Conservation (phyloP, 2,113 vertebrate genomes). For the Podarcis raffonei region DNA sequence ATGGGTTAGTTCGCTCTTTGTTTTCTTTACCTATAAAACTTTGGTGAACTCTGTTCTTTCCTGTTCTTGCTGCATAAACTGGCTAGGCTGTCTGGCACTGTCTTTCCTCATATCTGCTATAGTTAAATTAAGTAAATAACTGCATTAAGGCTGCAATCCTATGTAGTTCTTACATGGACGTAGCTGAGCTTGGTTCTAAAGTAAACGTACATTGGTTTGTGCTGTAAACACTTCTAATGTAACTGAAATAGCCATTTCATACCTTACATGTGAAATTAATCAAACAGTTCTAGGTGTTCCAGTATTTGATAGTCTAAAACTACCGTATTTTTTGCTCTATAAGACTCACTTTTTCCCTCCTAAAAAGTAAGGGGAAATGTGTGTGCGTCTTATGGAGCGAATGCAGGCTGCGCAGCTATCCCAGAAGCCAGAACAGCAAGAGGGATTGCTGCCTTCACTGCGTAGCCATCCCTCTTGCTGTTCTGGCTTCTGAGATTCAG, state of each 20-base stretch:
- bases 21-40: not conserved
- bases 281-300: not conserved
- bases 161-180: not conserved
- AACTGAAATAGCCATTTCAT: not conserved
- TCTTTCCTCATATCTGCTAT: not conserved
- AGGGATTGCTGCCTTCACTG: no score
- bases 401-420: no score
- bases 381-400: no score
- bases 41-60: not conserved
- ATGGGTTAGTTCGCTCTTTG: slow-evolving; percentile 75
- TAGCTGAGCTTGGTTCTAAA: not conserved
- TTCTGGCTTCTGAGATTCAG: no score
- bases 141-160: not conserved
- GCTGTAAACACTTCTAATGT: not conserved
- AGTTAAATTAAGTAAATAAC: not conserved
- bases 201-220: not conserved
- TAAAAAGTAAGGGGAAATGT: no score
- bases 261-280: not conserved
- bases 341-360: no score
- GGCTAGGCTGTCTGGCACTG: not conserved
- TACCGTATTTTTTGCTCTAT: no score
- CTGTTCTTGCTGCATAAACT: slow-evolving; percentile 5
- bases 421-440: no score
- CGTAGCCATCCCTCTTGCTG: no score
- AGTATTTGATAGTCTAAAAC: not conserved